phyloP scores from a whole-genome alignment of 2,888 invertebrate genomes.

The Pachydiplax longipennis region DNA sequence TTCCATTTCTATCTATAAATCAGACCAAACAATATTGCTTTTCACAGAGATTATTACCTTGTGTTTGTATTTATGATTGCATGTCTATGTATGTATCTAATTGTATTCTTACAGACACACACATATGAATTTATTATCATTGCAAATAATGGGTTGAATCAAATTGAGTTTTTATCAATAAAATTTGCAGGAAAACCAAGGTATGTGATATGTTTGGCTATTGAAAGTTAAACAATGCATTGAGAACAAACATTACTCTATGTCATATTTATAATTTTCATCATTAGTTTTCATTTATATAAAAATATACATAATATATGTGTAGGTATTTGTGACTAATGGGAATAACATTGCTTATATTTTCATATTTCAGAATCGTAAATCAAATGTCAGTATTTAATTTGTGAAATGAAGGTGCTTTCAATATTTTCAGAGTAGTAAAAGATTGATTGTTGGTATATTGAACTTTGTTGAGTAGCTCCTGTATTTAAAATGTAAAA shows the following conservation, averaged over 20 bases:
- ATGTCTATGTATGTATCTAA: background rate
- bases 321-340: background rate
- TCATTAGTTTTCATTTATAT: background rate
- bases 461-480: constrained; percentile 33
- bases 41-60: background rate
- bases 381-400: constrained; percentile 16
- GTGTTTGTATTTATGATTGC: constrained; percentile 4
- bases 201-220: background rate
- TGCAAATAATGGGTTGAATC: background rate
- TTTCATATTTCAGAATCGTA: constrained; percentile 24
- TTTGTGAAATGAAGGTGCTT: constrained; percentile 40
- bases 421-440: constrained; percentile 19
- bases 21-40: constrained; percentile 30
- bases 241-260: background rate
- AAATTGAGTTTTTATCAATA: background rate
- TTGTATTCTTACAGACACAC: background rate
- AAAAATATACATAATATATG: background rate
- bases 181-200: background rate
- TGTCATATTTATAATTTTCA: background rate
- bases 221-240: background rate
- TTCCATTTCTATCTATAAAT: constrained; percentile 18
- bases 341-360: constrained; percentile 16
- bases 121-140: background rate
- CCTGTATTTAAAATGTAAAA: constrained; percentile 24
- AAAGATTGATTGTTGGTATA: constrained; percentile 5